A percentile compares a stretch with the other conserved stretches of the same genome.
Evolutionary conservation across 2,113 vertebrate species (phyloP).

Genomic region (Ardeotis arabs): DNA sequence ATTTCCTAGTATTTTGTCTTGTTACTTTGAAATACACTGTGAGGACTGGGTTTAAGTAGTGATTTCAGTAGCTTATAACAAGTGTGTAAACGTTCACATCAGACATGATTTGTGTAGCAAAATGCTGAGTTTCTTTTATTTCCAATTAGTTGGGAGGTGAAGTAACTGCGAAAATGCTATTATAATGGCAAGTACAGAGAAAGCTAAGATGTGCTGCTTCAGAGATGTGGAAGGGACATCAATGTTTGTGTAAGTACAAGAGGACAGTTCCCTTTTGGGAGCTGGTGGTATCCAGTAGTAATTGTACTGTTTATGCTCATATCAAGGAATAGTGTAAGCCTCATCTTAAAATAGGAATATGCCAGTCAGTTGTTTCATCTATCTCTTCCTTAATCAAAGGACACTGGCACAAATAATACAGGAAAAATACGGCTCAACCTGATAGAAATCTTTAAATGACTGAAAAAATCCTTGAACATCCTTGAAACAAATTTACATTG

Average conservation of each 20-base stretch:
- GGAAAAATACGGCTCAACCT: background rate
- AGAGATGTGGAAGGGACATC: background rate
- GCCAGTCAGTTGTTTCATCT: background rate
- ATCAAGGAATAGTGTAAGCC: background rate
- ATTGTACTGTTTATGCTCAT: background rate
- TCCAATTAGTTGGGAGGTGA: background rate
- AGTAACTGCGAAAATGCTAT: background rate
- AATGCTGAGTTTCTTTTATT: background rate
- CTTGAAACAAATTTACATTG: background rate
- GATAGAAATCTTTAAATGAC: background rate
- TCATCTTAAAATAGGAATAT: background rate
- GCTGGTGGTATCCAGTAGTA: background rate
- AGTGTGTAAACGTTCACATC: rapidly evolving
- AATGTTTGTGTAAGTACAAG: background rate
- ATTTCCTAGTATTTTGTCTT: background rate
- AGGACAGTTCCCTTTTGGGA: background rate
- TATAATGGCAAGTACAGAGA: background rate
- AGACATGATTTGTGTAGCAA: background rate
- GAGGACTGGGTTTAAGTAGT: background rate
- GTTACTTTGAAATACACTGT: background rate
- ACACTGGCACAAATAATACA: background rate
- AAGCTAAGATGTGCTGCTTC: background rate
- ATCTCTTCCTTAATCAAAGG: background rate
- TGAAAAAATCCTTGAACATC: background rate
- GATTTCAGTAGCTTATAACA: background rate